Evolutionary conservation across 2,888 invertebrate genomes (phyloP), one percentile per base, ranked within the genome.

Genomic region (Hemicrepidius hirtus): DNA sequence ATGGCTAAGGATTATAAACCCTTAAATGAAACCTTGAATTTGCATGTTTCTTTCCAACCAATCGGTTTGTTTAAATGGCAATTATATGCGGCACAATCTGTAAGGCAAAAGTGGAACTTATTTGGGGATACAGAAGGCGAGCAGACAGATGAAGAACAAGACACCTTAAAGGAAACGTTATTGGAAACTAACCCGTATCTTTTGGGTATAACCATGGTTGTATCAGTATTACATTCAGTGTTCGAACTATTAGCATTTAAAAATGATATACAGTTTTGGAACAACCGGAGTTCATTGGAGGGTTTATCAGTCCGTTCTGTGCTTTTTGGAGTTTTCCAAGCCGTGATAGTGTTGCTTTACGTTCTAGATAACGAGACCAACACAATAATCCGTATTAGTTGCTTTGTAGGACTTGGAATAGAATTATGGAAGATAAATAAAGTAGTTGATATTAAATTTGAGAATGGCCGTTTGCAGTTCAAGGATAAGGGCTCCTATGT

Each of bases 241-340:
- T 99, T 99, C 88, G 99, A 99, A 86, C 91, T 99, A 79, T 89
- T 99, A 68, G 99, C 99, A 49, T 99, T 99, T 86, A 99, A 99
- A 88, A 99, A 99, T 88, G 99, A 99, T 86, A 99, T 99, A 82
- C 99, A 99, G 86, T 99, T 99, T 86, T 99, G 99, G 99, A 97
- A 97, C 81, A 98, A 97, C 82, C 91, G 98, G 13, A 97, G 98
- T 85, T 97, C 97, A 0, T 88, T 99, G 53, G 99, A 99, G 87
- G 99, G 99, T 9, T 89, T 99, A 41, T 99, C 99, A 0, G 99
- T 99, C 3, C 92, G 99, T 77, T 98, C 97, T 0, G 98, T 99
- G 28, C 97, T 99, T 87, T 99, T 99, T 88, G 97, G 96, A 82
- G 98, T 99, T 4, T 98, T 99, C 87, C 98, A 99, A 86, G 97